Evolutionary conservation across 2,797 vertebrate genomes (phyloP).

Genomic region (Sparus aurata): DNA sequence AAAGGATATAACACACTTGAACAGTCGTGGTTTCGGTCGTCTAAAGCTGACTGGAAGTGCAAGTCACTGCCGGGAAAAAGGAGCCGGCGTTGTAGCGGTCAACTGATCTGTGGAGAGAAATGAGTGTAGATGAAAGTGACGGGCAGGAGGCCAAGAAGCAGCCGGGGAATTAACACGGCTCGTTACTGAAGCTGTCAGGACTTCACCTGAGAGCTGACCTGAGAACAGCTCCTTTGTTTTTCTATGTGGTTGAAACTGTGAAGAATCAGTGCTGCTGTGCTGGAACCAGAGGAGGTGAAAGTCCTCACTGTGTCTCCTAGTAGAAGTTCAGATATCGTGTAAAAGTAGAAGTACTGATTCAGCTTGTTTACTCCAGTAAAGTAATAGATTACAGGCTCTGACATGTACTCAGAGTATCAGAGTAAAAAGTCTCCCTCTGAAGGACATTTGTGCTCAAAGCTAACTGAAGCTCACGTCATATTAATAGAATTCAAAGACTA

Average conservation of each 20-base stretch:
- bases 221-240: neutral
- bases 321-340: too few relatives aligned
- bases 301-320: too few relatives aligned
- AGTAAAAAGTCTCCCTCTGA: too few relatives aligned
- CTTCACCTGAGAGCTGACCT: neutral
- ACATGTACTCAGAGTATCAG: too few relatives aligned
- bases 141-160: neutral
- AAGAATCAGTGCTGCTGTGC: neutral
- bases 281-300: too few relatives aligned
- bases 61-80: slow-evolving; percentile 43
- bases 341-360: too few relatives aligned
- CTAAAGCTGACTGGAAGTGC: slow-evolving; percentile 48
- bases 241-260: neutral
- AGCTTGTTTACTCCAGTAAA: too few relatives aligned
- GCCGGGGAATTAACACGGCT: slow-evolving; percentile 11
- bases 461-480: too few relatives aligned
- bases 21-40: slow-evolving; percentile 34
- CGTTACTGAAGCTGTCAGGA: neutral
- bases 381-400: too few relatives aligned
- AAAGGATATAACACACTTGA: slow-evolving; percentile 49
- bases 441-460: too few relatives aligned
- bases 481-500: too few relatives aligned
- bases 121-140: neutral
- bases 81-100: neutral
- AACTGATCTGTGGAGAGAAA: slow-evolving; percentile 8